phyloP scores from a whole-genome alignment of 2,797 vertebrate species.

The Brachyrhaphis roseni region DNA sequence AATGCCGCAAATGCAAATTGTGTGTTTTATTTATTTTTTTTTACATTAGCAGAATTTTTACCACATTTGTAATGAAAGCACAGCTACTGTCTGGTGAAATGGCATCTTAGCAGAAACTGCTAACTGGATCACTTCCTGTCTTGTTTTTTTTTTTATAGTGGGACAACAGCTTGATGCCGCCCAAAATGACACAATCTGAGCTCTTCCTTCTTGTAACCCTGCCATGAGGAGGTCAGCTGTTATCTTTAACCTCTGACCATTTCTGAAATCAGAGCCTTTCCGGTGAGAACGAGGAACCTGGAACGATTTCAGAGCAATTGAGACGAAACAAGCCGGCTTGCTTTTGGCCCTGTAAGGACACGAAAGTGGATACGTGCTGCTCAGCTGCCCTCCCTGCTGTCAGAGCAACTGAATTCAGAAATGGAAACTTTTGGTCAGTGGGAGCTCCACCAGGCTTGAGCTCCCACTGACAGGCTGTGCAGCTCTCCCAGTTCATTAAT shows the following conservation, averaged over 20 bases:
- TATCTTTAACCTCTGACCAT: constrained; percentile 41
- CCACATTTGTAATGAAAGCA: too few relatives aligned
- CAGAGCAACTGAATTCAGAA: constrained; percentile 29
- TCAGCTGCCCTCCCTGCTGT: constrained; percentile 38
- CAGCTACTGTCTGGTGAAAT: constrained; percentile 15
- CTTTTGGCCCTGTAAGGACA: constrained; percentile 52
- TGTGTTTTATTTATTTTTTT: too few relatives aligned
- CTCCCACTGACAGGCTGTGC: constrained; percentile 36
- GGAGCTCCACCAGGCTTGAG: constrained; percentile 37
- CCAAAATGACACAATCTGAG: constrained; percentile 51
- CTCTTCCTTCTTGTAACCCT: constrained; percentile 34
- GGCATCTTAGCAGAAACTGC: constrained; percentile 30
- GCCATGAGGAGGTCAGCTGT: constrained; percentile 38
- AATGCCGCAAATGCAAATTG: too few relatives aligned
- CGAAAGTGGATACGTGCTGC: constrained; percentile 39
- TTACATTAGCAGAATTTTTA: too few relatives aligned
- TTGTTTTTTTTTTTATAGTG: constrained; percentile 14
- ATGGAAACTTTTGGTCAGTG: constrained; percentile 50
- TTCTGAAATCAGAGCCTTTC: constrained; percentile 27
- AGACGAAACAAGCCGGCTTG: constrained; percentile 41
- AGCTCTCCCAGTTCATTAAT: constrained; percentile 57
- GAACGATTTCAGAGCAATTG: constrained; percentile 40
- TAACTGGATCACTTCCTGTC: constrained; percentile 38
- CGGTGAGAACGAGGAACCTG: constrained; percentile 26
- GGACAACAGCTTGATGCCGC: constrained; percentile 55